Conservation (phyloP, 2,888 invertebrate species). For the Drosophila neotestacea region DNA sequence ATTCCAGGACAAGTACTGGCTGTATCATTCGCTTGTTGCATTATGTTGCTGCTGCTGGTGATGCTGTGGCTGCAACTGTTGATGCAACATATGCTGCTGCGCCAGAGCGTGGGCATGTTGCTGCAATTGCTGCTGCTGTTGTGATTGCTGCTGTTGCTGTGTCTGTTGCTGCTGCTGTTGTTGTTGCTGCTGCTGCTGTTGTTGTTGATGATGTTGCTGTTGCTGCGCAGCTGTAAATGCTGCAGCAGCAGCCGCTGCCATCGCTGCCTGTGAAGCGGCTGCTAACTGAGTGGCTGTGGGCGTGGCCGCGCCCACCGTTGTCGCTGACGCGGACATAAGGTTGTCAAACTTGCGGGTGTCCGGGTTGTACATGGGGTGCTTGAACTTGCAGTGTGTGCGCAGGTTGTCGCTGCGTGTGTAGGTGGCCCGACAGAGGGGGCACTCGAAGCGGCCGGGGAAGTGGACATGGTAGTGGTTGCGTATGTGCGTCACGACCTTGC, state of each 20-base stretch:
- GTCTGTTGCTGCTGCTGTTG: conserved; percentile 72
- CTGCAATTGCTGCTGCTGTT: conserved; percentile 70
- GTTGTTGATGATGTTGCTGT: conserved; percentile 80
- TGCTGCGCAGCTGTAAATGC: conserved; percentile 82
- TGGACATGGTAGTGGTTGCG: conserved; percentile 97
- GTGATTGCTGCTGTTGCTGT: conserved; percentile 69
- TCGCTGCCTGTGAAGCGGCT: conserved; percentile 85
- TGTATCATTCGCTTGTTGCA: conserved; percentile 84
- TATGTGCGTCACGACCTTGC: conserved; percentile 97
- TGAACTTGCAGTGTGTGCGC: conserved; percentile 96
- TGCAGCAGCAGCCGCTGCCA: conserved; percentile 85
- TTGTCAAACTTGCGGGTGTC: conserved; percentile 95
- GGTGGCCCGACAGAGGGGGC: conserved; percentile 95
- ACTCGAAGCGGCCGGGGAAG: conserved; percentile 96
- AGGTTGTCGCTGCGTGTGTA: conserved; percentile 97
- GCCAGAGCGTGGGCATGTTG: conserved; percentile 76
- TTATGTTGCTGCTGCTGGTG: conserved; percentile 83
- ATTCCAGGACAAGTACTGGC: conserved; percentile 85
- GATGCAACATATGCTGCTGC: conserved; percentile 73
- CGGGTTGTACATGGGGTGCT: conserved; percentile 94
- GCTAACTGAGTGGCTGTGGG: conserved; percentile 87
- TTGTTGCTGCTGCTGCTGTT: conserved; percentile 76
- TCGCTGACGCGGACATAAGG: conserved; percentile 87
- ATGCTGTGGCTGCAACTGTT: conserved; percentile 77
- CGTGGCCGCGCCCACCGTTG: conserved; percentile 85